These are phyloP conservation scores for Campylomormyrus tamandua DNA, from an alignment of 2,113 vertebrate genomes.

Conservation along the genomic window DNA sequence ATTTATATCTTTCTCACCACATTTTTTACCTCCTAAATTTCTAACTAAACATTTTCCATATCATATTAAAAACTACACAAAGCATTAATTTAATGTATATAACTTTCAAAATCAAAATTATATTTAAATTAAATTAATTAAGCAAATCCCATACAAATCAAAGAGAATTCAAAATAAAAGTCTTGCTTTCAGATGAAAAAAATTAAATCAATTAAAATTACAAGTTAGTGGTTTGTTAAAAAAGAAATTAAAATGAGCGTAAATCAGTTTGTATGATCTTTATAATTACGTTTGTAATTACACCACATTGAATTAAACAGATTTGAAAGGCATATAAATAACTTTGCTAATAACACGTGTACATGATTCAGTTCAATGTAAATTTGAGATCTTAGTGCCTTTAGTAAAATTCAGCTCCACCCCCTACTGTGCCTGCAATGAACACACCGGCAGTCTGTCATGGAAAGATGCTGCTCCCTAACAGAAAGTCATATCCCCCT, in stretches of 20 bases:
- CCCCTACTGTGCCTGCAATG: not conserved
- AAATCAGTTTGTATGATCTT: constrained; percentile 4
- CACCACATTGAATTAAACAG: not conserved
- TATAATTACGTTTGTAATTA: not conserved
- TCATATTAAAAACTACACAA: not conserved
- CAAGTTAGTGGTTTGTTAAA: not conserved
- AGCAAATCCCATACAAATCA: not conserved
- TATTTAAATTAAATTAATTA: not conserved
- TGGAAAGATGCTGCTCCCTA: not conserved
- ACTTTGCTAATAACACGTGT: not conserved
- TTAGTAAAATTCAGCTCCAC: not conserved
- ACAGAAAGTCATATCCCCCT: not conserved
- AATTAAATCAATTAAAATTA: not conserved
- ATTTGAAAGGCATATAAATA: constrained; percentile 1
- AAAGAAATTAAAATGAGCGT: not conserved
- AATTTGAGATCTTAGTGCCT: not conserved
- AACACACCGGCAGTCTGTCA: not conserved
- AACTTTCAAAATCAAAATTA: not conserved
- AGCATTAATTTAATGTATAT: not conserved
- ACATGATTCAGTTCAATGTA: not conserved
- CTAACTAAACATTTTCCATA: not conserved
- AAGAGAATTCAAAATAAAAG: not conserved
- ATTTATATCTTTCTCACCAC: not conserved
- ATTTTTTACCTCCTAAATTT: not conserved
- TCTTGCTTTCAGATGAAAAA: not conserved